phyloP scores from a whole-genome alignment of 2,797 vertebrate genomes.

The Peromyscus melanophrys region DNA sequence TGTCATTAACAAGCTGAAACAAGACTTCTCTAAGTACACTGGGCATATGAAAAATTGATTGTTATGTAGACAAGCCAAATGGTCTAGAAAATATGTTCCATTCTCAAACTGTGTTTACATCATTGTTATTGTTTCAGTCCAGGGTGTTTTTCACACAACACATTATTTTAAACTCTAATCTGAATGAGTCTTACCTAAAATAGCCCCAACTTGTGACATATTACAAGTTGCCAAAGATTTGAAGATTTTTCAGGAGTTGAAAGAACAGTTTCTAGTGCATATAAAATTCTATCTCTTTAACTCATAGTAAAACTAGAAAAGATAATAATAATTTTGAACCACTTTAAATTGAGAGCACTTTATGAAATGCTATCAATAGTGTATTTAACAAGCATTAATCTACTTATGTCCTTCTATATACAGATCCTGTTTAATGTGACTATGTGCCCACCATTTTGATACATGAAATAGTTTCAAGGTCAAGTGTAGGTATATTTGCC shows the following conservation, averaged over 20 bases:
- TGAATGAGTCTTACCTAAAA: neutral
- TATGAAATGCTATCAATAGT: neutral
- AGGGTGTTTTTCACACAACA: neutral
- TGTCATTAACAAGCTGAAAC: slow-evolving; percentile 55
- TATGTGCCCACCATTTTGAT: neutral
- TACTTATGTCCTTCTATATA: neutral
- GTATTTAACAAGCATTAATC: neutral
- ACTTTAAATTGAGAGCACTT: neutral
- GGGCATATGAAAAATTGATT: slow-evolving; percentile 53
- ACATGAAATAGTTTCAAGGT: neutral
- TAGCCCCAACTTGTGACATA: neutral
- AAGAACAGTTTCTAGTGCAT: neutral
- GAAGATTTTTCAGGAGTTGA: neutral
- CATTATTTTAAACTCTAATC: neutral
- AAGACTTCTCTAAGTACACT: slow-evolving; percentile 70
- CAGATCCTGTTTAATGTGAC: neutral
- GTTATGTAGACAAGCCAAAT: slow-evolving; percentile 1
- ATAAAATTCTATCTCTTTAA: neutral
- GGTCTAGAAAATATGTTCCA: neutral
- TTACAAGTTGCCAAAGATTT: neutral
- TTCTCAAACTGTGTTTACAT: neutral
- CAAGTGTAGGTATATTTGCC: neutral
- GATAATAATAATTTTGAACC: neutral
- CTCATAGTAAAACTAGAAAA: neutral
- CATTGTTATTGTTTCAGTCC: neutral